Evolutionary conservation across 2,888 invertebrate genomes (phyloP), one percentile per base, ranked within the genome.

Genomic region (Metacarcinus magister): DNA sequence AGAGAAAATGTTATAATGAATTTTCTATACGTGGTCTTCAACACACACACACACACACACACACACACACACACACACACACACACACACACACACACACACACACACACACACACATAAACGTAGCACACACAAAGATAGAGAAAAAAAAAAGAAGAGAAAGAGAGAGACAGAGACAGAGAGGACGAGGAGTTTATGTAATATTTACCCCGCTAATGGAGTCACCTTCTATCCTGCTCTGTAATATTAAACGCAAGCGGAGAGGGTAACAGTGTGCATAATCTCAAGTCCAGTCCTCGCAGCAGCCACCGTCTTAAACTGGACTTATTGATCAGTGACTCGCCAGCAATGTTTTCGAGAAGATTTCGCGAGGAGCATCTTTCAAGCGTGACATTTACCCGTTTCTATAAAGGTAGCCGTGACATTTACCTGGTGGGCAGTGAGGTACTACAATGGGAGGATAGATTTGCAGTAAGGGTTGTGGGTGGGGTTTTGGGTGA

Each of bases 301-400:
- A 16, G 16, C 60, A 60, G 60, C 60, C 19, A 60, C 1, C 75
- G 75, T 75, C 75, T 75, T 75, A 75, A 75, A n/a, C n/a, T 75
- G 8, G 67, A 67, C 67, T 75, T 75, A 75, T 75, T 75, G 75
- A 75, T 75, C 75, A 75, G n/a, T 75, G 19, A 75, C 28, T 87
- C 32, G 10, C 32, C 39, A 8, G 10, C n/a, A 23, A 28, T 28
- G 75, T 1, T 28, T 75, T 75, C 8, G 54, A 0, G 7, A 2
- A 39, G 32, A 32, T 32, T 87, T 87, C 87, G 16, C 32, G 39
- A 0, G 87, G 32, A 75, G 75, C 87, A 87, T 87, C 39, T 13
- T 87, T 39, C 87, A 16, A 39, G 32, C 32, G 87, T 87, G 87
- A 87, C 87, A 87, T 87, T 87, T 87, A 8, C 32, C 87, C 87